phyloP scores from a whole-genome alignment of 2,113 vertebrate species.

The Asarcornis scutulata region DNA sequence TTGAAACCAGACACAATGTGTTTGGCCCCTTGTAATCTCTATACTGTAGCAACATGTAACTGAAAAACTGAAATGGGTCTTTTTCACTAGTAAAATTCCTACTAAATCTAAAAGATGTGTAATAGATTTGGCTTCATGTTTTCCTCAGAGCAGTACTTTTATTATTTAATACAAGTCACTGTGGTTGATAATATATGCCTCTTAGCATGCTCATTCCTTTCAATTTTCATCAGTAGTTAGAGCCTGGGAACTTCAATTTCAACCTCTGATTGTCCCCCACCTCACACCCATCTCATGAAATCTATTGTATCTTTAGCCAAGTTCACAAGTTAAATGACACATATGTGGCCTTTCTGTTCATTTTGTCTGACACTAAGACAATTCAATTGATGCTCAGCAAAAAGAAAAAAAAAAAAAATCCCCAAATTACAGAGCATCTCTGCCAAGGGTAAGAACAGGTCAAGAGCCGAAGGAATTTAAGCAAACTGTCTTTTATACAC shows the following conservation, averaged over 20 bases:
- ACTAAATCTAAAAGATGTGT: not conserved
- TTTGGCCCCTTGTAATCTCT: not conserved
- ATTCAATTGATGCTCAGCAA: conserved; percentile 18
- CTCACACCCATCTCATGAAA: conserved; percentile 7
- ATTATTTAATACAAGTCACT: conserved; percentile 1
- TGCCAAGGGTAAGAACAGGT: conserved; percentile 67
- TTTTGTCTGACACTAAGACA: conserved; percentile 57
- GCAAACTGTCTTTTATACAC: conserved; percentile 60
- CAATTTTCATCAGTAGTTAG: conserved; percentile 34
- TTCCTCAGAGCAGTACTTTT: conserved; percentile 24
- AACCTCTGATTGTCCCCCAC: conserved; percentile 19
- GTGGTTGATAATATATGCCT: conserved; percentile 28
- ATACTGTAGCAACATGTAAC: not conserved
- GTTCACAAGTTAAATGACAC: conserved; percentile 55
- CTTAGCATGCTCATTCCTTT: conserved; percentile 36
- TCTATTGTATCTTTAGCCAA: conserved; percentile 53
- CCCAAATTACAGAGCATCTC: conserved; percentile 37
- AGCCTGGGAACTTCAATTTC: conserved; percentile 30
- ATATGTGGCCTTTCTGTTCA: conserved; percentile 52
- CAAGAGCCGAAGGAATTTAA: conserved; percentile 67
- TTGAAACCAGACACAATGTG: not conserved
- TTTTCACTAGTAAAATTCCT: not conserved
- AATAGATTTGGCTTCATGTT: not conserved
- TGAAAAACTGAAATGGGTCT: conserved; percentile 5
- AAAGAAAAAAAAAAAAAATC: not conserved